Percentiles rank a stretch among this genome's conserved stretches.
These are phyloP conservation scores for Promerops cafer DNA, from an alignment of 2,113 vertebrate species.

Conservation along the genomic window DNA sequence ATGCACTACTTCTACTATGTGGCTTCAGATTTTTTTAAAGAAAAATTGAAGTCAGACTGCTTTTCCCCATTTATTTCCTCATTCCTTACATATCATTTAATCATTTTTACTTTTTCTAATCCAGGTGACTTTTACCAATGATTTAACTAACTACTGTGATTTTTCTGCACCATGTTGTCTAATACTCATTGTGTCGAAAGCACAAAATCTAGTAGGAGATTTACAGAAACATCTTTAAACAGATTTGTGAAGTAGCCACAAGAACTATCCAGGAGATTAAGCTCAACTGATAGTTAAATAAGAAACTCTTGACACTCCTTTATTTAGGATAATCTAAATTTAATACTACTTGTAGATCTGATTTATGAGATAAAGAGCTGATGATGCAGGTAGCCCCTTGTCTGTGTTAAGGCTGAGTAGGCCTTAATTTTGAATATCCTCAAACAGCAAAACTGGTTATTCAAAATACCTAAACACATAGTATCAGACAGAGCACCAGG, in stretches of 20 bases:
- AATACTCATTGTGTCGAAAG: not conserved
- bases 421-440: not conserved
- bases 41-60: not conserved
- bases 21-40: not conserved
- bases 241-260: not conserved
- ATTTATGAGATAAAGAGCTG: not conserved
- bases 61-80: not conserved
- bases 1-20: not conserved
- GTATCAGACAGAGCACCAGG: not conserved
- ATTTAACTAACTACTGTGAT: not conserved
- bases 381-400: not conserved
- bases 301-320: not conserved
- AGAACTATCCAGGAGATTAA: not conserved
- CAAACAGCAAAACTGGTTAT: not conserved
- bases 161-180: not conserved
- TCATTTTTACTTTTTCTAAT: not conserved
- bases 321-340: not conserved
- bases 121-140: not conserved
- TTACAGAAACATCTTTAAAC: not conserved
- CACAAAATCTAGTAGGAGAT: not conserved
- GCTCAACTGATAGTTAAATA: not conserved
- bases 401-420: not conserved
- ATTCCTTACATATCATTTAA: not conserved
- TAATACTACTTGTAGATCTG: not conserved
- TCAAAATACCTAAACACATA: not conserved